These are phyloP conservation scores for Luperina testacea DNA, from an alignment of 2,888 invertebrate species.

Conservation along the genomic window DNA sequence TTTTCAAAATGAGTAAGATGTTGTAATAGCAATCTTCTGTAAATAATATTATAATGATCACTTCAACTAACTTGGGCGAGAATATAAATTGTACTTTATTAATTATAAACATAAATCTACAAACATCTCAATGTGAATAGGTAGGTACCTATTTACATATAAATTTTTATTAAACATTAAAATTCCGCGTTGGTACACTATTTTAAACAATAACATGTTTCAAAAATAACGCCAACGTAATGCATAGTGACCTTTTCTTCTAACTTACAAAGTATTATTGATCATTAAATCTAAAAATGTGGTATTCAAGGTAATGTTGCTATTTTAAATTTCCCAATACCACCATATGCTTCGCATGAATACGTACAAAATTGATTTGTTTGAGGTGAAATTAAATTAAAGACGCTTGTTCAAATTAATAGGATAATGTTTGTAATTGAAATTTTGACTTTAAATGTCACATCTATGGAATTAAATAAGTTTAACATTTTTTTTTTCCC, in stretches of 20 bases:
- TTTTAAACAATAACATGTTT: background rate
- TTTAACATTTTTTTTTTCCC: background rate
- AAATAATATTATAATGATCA: slow-evolving; percentile 1
- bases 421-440: background rate
- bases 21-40: slow-evolving; percentile 4
- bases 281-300: slow-evolving; percentile 44
- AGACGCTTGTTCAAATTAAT: slow-evolving; percentile 4
- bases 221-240: slow-evolving; percentile 7
- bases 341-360: slow-evolving; percentile 6
- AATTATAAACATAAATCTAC: slow-evolving; percentile 12
- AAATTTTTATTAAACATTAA: background rate
- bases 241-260: slow-evolving; percentile 43
- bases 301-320: slow-evolving; percentile 51
- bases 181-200: slow-evolving; percentile 7
- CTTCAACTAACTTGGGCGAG: background rate
- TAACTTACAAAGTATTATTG: slow-evolving; percentile 31
- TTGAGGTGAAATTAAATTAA: slow-evolving; percentile 26
- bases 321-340: slow-evolving; percentile 45
- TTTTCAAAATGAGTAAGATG: slow-evolving; percentile 16
- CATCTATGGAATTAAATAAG: background rate
- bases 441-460: background rate
- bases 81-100: background rate
- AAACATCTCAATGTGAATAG: slow-evolving; percentile 4
- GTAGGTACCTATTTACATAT: too few relatives aligned
- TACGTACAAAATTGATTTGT: slow-evolving; percentile 22